These are phyloP conservation scores for Pseudomyrmex concolor DNA, from an alignment of 1,140 invertebrate species.

Conservation along the genomic window DNA sequence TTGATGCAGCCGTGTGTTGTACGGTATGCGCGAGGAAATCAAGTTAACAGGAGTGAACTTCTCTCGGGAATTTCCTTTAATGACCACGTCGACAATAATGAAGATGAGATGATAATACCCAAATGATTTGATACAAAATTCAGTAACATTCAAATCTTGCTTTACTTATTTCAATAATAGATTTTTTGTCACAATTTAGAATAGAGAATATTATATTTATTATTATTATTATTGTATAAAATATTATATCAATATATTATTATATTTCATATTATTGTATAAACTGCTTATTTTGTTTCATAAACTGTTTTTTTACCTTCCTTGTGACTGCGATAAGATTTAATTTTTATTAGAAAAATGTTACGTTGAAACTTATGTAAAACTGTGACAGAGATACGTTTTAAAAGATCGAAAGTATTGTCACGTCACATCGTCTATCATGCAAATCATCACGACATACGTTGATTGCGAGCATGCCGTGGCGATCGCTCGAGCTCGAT, in stretches of 20 bases:
- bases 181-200: neutral
- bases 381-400: slow-evolving; percentile 23
- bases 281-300: neutral
- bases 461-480: slow-evolving; percentile 44
- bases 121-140: slow-evolving; percentile 8
- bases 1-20: slow-evolving; percentile 60
- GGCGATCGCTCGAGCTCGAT: slow-evolving; percentile 46
- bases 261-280: too few species aligned
- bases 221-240: too few species aligned
- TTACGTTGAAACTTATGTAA: slow-evolving; percentile 1
- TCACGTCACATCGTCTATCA: slow-evolving; percentile 45
- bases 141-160: neutral
- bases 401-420: slow-evolving; percentile 37
- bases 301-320: neutral
- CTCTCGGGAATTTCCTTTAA: slow-evolving; percentile 30
- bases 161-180: neutral
- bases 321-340: neutral
- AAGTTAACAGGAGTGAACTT: slow-evolving; percentile 63
- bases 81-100: slow-evolving; percentile 18
- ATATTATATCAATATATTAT: too few species aligned
- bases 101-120: slow-evolving; percentile 52
- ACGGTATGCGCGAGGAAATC: slow-evolving; percentile 61
- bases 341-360: neutral
- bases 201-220: neutral
- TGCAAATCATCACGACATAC: slow-evolving; percentile 27